Base-by-base conservation (phyloP, 1,140 invertebrate genomes). In the Drosophila sturtevanti region DNA sequence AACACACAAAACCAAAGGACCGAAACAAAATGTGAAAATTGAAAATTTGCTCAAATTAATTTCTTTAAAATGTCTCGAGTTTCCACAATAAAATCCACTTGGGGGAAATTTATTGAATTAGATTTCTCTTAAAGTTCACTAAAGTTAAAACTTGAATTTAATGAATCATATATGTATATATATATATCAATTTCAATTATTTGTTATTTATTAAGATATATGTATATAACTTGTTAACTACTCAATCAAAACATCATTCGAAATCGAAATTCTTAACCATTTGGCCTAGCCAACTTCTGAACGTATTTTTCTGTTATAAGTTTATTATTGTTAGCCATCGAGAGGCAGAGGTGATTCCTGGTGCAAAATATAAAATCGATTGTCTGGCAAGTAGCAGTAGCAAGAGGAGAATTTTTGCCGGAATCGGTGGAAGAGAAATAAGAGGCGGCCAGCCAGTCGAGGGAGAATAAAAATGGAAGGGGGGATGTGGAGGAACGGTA, bases 311-410 rank as follows among this genome's bases (percentile, higher is more conserved):
- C n/a, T 5, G 41, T 21, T 48, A 21, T 48, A 21, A 48, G 16
- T 48, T 21, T 48, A 21, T 21, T 48, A 11, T 21, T 21, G 41
- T 48, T 48, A n/a, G 41, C 41, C 41, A 21, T 14, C 10, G 7
- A 18, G 41, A 21, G 16, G 41, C 18, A 9, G 7, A 9, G 41
- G 41, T 16, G n/a, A n/a, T 48, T 24, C 4, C 41, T 48, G 16
- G 16, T 48, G 41, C 16, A 48, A 21, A 48, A 48, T 48, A 48
- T 48, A 48, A 48, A 48, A 48, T 48, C 41, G 41, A 48, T 48
- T 48, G 41, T 48, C 41, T 48, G 41, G 41, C 16, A 48, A 48
- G 41, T 7, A 41, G n/a, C 1, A 16, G 41, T 16, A 48, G 41
- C 41, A 48, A 48, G 41, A 21, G 16, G 41, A 18, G 27, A 31